These are phyloP conservation scores for Drosophila insularis DNA, from an alignment of 1,140 invertebrate species.

Conservation along the genomic window DNA sequence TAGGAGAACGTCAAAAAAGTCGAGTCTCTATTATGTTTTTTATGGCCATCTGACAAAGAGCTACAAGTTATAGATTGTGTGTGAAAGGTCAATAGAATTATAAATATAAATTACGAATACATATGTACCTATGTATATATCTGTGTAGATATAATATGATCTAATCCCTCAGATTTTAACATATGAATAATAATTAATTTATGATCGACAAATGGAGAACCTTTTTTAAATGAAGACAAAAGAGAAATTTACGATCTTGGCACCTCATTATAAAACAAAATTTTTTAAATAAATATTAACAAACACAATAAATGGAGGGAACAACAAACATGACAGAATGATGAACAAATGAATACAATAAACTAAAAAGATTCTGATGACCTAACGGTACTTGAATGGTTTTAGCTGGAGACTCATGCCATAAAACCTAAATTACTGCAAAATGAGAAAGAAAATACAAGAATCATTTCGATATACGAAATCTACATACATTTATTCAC, in stretches of 20 bases:
- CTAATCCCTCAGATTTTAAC: constrained; percentile 51
- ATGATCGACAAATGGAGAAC: constrained; percentile 34
- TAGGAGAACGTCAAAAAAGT: too few species aligned
- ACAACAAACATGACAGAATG: constrained; percentile 28
- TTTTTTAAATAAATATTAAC: constrained; percentile 43
- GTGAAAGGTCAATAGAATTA: constrained; percentile 7
- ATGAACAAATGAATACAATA: constrained; percentile 29
- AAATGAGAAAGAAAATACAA: constrained; percentile 11
- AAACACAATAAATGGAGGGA: constrained; percentile 29
- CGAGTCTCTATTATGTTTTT: too few species aligned
- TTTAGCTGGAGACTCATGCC: constrained; percentile 45
- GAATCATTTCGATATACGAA: neutral
- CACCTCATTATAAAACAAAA: constrained; percentile 74
- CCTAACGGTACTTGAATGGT: constrained; percentile 53
- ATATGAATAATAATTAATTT: constrained; percentile 71
- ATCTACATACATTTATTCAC: constrained; percentile 62
- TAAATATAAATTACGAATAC: neutral
- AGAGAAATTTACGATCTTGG: constrained; percentile 67
- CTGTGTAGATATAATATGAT: constrained; percentile 48
- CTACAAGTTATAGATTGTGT: neutral
- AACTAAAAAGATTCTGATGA: constrained; percentile 58
- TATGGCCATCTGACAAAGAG: neutral
- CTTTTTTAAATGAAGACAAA: constrained; percentile 30
- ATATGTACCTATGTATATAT: too few species aligned
- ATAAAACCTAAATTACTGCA: constrained; percentile 49